Percentiles rank a stretch among this genome's conserved stretches.
phyloP scores from a whole-genome alignment of 2,888 invertebrate species.

The Lepidochrysops patricia region DNA sequence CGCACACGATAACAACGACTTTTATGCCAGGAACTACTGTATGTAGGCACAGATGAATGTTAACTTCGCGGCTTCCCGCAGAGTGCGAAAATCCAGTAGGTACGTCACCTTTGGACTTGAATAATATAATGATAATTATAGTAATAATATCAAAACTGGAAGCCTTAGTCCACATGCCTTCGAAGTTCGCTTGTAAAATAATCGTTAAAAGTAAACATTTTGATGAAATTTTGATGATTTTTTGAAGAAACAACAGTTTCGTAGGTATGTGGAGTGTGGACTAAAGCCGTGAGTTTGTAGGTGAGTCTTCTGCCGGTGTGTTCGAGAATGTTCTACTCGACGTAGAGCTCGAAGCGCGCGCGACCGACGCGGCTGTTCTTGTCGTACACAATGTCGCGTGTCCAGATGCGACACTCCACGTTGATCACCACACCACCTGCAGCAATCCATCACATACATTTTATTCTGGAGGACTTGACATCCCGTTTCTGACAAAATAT shows the following conservation, averaged over 20 bases:
- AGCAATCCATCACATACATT: too few relatives aligned
- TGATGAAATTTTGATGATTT: too few relatives aligned
- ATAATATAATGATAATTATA: neutral
- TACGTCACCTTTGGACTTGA: neutral
- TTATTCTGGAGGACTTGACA: too few relatives aligned
- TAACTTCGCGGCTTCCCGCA: neutral
- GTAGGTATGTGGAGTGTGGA: too few relatives aligned
- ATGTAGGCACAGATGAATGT: conserved; percentile 3
- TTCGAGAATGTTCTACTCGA: conserved; percentile 37
- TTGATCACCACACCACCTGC: conserved; percentile 60
- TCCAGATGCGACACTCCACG: conserved; percentile 66
- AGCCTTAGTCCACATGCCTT: too few relatives aligned
- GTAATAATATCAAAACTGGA: neutral
- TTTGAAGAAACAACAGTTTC: too few relatives aligned
- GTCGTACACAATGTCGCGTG: conserved; percentile 57
- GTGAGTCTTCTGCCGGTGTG: neutral
- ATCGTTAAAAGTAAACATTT: too few relatives aligned
- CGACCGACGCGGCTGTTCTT: conserved; percentile 51
- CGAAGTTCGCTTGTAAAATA: too few relatives aligned
- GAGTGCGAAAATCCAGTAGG: too few relatives aligned
- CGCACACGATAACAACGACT: neutral
- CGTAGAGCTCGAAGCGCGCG: conserved; percentile 55
- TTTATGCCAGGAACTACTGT: neutral
- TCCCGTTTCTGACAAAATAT: too few relatives aligned
- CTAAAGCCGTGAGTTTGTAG: too few relatives aligned